A percentile compares a stretch with the other conserved stretches of the same genome.
phyloP scores from a whole-genome alignment of 2,888 invertebrate species.

The Anodontia alba region DNA sequence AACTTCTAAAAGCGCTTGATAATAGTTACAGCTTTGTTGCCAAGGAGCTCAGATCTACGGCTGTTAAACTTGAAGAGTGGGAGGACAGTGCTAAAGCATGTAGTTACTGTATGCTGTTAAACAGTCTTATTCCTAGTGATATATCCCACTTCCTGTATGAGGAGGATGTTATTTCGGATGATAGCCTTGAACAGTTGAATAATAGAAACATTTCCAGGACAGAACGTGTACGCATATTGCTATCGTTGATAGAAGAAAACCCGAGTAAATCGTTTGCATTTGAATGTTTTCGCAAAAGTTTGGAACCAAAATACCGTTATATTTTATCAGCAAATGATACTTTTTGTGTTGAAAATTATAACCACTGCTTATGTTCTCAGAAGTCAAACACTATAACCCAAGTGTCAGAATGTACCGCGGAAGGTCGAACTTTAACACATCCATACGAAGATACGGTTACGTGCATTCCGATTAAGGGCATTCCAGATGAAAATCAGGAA shows the following conservation, averaged over 20 bases:
- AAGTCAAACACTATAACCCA: too few species aligned
- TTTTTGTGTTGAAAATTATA: background rate
- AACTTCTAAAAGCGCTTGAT: constrained; percentile 2
- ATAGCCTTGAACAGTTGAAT: constrained; percentile 32
- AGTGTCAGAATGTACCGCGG: too few species aligned
- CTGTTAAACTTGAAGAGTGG: background rate
- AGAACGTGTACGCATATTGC: constrained; percentile 17
- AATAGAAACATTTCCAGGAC: constrained; percentile 1
- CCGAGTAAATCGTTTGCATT: background rate
- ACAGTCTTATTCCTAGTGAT: constrained; percentile 31
- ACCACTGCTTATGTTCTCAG: too few species aligned
- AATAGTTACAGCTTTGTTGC: constrained; percentile 19
- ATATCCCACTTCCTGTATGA: constrained; percentile 35
- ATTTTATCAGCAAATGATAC: background rate
- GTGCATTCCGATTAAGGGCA: too few species aligned
- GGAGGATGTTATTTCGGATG: constrained; percentile 33
- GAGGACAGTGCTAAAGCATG: background rate
- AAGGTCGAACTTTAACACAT: too few species aligned
- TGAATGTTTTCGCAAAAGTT: background rate
- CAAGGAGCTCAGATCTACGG: background rate
- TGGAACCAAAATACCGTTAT: constrained; percentile 23
- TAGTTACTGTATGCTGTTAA: constrained; percentile 19
- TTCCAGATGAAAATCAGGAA: too few species aligned
- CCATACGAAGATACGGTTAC: too few species aligned
- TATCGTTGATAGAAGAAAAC: constrained; percentile 7